Base-by-base conservation (phyloP, 2,797 vertebrate species). In the Babyrousa celebensis region DNA sequence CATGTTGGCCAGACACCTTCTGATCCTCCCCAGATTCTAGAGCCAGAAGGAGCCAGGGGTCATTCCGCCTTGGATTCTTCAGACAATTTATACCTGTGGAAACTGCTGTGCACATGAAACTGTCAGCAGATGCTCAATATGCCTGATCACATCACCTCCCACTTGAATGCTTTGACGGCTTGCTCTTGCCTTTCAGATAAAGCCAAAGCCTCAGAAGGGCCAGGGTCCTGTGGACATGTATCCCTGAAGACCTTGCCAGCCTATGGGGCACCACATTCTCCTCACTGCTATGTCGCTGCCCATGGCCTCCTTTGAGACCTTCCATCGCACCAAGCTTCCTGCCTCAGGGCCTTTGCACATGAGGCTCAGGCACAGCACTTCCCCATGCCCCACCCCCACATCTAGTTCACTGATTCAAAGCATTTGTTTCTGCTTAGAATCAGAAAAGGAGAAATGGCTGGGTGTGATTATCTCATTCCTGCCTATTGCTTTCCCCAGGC, bases 1-100 rank as follows among this genome's bases (percentile, higher is more conserved):
- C 48, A 29, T 5, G 36, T 14, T n/a, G 91, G 87, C 56, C 48
- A 56, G 48, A 17, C 36, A 17, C 20, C 11, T 70, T 63, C 71
- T 75, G 72, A 94, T 67, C 78, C 92, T 94, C 36, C 27, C 11
- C 60, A 82, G 72, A 84, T 25, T 56, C 92, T 21, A 32, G 2
- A 92, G 56, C 54, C 75, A 58, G 23, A 54, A 56, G 67, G 65
- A 91, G 83, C 11, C 80, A 58, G 58, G 78, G 63, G 60, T 67
- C 75, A 58, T 2, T 18, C 23, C 27, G 56, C 36, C 23, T 58
- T 25, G 74, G 21, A 29, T 25, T 62, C 67, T 77, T 86, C 52
- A 43, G 25, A 43, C 6, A 70, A 40, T 21, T 63, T 48, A 52
- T 16, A 82, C 23, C 21, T 63, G 12, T 5, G 25, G 48, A n/a